These are phyloP conservation scores for Paralinhomoeus sp. DNA, from an alignment of 2,888 invertebrate genomes.

Conservation along the genomic window DNA sequence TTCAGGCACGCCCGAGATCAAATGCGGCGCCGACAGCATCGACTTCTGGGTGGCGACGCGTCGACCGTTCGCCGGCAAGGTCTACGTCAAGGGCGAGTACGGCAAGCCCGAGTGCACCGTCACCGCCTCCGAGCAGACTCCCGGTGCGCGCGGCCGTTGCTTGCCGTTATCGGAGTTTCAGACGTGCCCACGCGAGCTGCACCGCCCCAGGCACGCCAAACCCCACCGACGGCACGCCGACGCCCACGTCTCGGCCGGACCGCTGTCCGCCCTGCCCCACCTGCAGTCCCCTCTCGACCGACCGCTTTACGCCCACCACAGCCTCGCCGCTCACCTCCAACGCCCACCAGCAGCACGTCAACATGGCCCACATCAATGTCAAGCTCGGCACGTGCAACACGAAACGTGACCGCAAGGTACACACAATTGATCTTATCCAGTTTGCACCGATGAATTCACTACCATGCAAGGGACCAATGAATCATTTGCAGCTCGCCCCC, in stretches of 20 bases:
- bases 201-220: background rate
- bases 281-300: too few relatives aligned
- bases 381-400: constrained; percentile 18
- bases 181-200: too few relatives aligned
- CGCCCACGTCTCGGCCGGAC: background rate
- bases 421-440: background rate
- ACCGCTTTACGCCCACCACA: background rate
- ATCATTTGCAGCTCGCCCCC: constrained; percentile 12
- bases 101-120: background rate
- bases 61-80: constrained; percentile 5
- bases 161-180: background rate
- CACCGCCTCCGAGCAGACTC: too few relatives aligned
- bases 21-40: constrained; percentile 16
- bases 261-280: constrained; percentile 1
- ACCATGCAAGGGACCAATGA: background rate
- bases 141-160: background rate
- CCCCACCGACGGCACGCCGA: background rate
- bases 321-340: background rate
- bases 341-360: background rate
- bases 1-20: constrained; percentile 9
- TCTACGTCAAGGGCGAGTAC: constrained; percentile 5
- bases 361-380: constrained; percentile 15
- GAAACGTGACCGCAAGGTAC: constrained; percentile 15
- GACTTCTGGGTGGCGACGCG: constrained; percentile 15
- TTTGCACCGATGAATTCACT: background rate